These are phyloP conservation scores for Leptinotarsa tumamoca DNA, from an alignment of 2,888 invertebrate species.

Conservation along the genomic window DNA sequence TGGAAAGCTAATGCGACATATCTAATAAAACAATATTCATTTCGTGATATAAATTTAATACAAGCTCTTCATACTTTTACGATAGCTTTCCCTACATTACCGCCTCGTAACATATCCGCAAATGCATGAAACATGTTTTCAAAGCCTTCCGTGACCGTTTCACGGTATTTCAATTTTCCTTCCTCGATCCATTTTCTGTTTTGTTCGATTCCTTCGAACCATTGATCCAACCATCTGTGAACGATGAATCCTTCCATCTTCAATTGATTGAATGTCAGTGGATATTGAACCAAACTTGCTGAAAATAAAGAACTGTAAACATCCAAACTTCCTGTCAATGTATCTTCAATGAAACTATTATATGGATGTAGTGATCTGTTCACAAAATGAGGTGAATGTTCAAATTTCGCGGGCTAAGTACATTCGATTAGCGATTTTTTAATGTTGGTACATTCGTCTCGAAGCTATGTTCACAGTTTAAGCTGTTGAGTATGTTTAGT, in stretches of 20 bases:
- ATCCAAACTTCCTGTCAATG: not conserved
- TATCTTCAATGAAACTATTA: no score
- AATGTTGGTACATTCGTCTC: no score
- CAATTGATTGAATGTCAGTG: conserved; percentile 51
- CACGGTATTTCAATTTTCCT: conserved; percentile 79
- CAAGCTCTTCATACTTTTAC: conserved; percentile 49
- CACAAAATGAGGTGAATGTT: no score
- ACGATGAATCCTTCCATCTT: conserved; percentile 57
- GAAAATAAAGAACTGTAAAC: conserved; percentile 33
- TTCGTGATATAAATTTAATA: no score
- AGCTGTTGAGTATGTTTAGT: no score
- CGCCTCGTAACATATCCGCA: conserved; percentile 55
- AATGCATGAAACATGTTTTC: conserved; percentile 65
- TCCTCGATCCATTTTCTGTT: conserved; percentile 75
- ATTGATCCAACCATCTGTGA: conserved; percentile 65
- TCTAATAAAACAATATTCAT: no score
- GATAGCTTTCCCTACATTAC: conserved; percentile 57
- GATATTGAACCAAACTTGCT: conserved; percentile 49
- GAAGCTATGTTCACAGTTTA: no score
- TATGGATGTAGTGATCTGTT: no score
- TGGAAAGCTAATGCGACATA: no score
- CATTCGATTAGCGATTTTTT: no score
- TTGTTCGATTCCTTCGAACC: conserved; percentile 74
- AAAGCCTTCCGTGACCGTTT: conserved; percentile 75
- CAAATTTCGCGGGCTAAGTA: no score